Base-by-base conservation (phyloP, 1,140 invertebrate genomes). In the Drosophila kikkawai region DNA sequence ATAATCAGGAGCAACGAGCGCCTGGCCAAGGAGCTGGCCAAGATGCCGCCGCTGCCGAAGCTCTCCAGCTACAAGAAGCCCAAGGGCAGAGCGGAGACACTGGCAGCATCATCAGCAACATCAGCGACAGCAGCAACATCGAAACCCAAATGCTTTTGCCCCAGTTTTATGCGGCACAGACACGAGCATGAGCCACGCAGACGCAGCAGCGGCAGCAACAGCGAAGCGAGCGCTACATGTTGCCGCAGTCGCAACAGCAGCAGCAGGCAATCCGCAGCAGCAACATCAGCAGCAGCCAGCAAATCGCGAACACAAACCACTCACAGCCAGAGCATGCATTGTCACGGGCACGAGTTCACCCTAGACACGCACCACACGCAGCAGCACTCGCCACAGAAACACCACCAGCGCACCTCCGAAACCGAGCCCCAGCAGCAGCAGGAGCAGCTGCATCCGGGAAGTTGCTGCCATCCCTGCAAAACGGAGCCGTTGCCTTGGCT, bases 401-500 rank as follows among this genome's bases (percentile, higher is more conserved):
- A 55, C 29, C 65, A 77, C 41, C 41, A 55, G 11, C 44, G 17
- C 75, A 83, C 50, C 73, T 50, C 29, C 69, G 71, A 58, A 51
- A 61, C 55, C 53, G 58, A 67, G 45, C 70, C 57, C 47, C 65
- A 51, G 22, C 68, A 59, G 41, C 48, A 53, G 3, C 75, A 48
- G 7, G 57, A 60, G 4, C 66, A 68, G 15, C 76, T 53, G 19
- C 68, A 57, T 26, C 61, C 74, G 34, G 57, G 34, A n/a, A n/a
- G 17, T 36, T 86, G 85, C 66, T 90, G 69, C 15, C 85, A 90
- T 59, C 53, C 74, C 26, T 64, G 64, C 74, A 74, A 84, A 91
- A 92, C 91, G 41, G 85, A 92, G 22, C 88, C 86, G 87, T 92
- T 92, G 91, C 91, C 91, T 32, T 91, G 91, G 87, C 44, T 87